These are phyloP conservation scores for Tribolium freemani DNA, from an alignment of 2,888 invertebrate species.

Conservation along the genomic window DNA sequence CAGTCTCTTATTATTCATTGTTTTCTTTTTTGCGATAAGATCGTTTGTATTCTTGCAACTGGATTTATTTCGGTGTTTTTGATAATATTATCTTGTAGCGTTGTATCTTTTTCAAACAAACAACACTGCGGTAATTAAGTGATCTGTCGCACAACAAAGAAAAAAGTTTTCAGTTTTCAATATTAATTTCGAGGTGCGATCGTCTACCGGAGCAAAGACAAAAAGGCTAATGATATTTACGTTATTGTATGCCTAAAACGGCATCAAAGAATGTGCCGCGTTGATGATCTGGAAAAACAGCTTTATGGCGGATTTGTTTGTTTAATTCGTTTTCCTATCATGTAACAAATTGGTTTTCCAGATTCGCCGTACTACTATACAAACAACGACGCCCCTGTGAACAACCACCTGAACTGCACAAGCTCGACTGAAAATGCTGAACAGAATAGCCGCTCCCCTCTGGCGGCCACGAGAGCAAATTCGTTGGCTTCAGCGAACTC, in stretches of 20 bases:
- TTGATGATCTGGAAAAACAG: background rate
- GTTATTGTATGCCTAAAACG: background rate
- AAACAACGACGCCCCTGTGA: slow-evolving; percentile 66
- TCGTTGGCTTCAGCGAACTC: slow-evolving; percentile 80
- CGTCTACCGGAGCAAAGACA: too few species aligned
- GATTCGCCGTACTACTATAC: slow-evolving; percentile 78
- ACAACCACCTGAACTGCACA: slow-evolving; percentile 49
- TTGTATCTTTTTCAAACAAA: background rate
- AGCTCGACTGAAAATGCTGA: slow-evolving; percentile 62
- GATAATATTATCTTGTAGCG: background rate
- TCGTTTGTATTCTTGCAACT: slow-evolving; percentile 5
- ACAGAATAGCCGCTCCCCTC: slow-evolving; percentile 77
- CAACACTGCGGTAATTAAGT: background rate
- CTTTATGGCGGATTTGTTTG: background rate
- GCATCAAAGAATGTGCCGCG: background rate
- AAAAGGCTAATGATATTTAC: too few species aligned
- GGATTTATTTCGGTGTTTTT: background rate
- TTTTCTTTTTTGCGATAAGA: slow-evolving; percentile 1
- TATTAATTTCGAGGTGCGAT: too few species aligned
- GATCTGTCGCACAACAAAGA: background rate
- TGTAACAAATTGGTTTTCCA: slow-evolving; percentile 58
- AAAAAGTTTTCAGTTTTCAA: too few species aligned
- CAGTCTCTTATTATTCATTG: slow-evolving; percentile 3
- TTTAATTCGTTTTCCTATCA: background rate
- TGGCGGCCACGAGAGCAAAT: slow-evolving; percentile 80